phyloP scores from a whole-genome alignment of 2,797 vertebrate genomes.

The Mastacembelus armatus region DNA sequence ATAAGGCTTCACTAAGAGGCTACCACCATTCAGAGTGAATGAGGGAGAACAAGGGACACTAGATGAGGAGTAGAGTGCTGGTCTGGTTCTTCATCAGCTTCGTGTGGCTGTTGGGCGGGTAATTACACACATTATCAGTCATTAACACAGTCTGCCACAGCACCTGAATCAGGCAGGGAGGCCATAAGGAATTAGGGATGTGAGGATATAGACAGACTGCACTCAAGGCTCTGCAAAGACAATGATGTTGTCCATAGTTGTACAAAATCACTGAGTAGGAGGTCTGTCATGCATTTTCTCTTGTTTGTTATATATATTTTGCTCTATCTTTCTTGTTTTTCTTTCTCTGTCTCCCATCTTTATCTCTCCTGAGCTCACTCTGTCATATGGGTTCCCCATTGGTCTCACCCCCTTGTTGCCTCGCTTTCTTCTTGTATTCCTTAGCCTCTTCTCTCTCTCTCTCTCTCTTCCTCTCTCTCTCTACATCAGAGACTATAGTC shows the following conservation, averaged over 20 bases:
- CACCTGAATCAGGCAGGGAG: slow-evolving; percentile 54
- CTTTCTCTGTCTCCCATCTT: slow-evolving; percentile 43
- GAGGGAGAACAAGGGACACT: slow-evolving; percentile 69
- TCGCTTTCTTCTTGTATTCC: slow-evolving; percentile 41
- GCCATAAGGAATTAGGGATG: slow-evolving; percentile 17
- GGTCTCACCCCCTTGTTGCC: slow-evolving; percentile 35
- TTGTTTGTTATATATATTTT: slow-evolving; percentile 14
- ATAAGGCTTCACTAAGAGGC: slow-evolving; percentile 61
- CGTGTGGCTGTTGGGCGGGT: slow-evolving; percentile 63
- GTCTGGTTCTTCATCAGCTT: slow-evolving; percentile 72
- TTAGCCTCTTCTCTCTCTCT: slow-evolving; percentile 35
- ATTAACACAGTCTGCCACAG: slow-evolving; percentile 76
- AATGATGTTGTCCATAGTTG: not conserved
- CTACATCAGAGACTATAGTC: slow-evolving; percentile 31
- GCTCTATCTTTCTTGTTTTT: slow-evolving; percentile 12
- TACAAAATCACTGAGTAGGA: slow-evolving; percentile 3
- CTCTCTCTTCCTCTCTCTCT: slow-evolving; percentile 13
- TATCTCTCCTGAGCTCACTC: slow-evolving; percentile 44
- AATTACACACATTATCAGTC: slow-evolving; percentile 83
- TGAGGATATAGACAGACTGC: slow-evolving; percentile 15
- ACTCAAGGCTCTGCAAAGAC: slow-evolving; percentile 4
- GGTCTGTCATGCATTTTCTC: slow-evolving; percentile 20
- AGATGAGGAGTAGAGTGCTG: slow-evolving; percentile 60
- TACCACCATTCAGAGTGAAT: slow-evolving; percentile 68
- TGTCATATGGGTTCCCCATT: slow-evolving; percentile 50